Conservation (phyloP, 2,888 invertebrate species). For the Ormia ochracea region DNA sequence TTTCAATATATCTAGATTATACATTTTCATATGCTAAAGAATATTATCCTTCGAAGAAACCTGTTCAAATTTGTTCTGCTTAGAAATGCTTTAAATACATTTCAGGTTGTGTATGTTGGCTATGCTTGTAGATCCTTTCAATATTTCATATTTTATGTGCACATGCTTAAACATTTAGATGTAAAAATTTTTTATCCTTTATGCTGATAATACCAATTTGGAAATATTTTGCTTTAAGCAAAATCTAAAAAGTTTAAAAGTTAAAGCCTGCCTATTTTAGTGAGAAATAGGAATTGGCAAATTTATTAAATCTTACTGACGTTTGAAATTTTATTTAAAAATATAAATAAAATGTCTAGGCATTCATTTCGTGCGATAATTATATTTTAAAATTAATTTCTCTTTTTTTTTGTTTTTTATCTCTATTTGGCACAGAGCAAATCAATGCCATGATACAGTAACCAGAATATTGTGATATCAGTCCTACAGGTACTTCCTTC, state of each 20-base stretch:
- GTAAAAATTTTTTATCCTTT: background rate
- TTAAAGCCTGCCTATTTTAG: background rate
- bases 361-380: no score
- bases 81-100: conserved; percentile 40
- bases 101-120: background rate
- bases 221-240: background rate
- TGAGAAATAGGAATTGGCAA: no score
- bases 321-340: no score
- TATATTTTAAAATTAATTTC: no score
- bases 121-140: background rate
- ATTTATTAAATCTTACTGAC: no score
- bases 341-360: no score
- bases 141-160: conserved; percentile 1
- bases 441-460: no score
- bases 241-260: background rate
- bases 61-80: conserved; percentile 49
- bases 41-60: conserved; percentile 58
- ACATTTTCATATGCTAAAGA: conserved; percentile 54
- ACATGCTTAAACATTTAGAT: background rate
- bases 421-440: no score
- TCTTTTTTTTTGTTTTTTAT: no score
- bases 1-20: conserved; percentile 57
- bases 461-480: no score
- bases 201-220: background rate
- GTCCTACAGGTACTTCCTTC: no score